A percentile compares a stretch with the other conserved stretches of the same genome.
Evolutionary conservation across 2,797 vertebrate genomes (phyloP).

Genomic region (Anas georgica): DNA sequence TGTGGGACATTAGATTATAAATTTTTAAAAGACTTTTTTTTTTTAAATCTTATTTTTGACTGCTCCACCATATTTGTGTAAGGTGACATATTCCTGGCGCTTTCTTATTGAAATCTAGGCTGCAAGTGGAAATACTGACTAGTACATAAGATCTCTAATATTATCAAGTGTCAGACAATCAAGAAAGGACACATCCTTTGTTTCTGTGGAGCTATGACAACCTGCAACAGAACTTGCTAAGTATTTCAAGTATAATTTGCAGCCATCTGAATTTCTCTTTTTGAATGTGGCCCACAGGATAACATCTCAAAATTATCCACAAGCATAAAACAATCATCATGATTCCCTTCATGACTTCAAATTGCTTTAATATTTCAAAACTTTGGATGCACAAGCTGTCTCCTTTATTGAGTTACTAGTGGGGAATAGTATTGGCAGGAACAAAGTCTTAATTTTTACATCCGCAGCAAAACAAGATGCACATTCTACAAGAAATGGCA

Average conservation of each 20-base stretch:
- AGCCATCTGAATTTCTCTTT: not conserved
- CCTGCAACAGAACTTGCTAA: not conserved
- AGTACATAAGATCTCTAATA: not conserved
- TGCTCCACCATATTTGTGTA: not conserved
- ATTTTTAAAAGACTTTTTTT: not conserved
- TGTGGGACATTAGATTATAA: not conserved
- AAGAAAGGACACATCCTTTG: not conserved
- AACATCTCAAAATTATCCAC: not conserved
- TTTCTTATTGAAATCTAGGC: not conserved
- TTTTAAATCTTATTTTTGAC: not conserved
- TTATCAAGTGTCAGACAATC: not conserved
- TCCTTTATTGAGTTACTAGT: not conserved
- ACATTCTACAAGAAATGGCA: constrained; percentile 20
- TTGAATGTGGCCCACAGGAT: not conserved
- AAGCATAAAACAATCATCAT: not conserved
- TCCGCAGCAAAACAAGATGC: constrained; percentile 32
- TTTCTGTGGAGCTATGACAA: not conserved
- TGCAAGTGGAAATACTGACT: not conserved
- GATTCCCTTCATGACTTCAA: not conserved
- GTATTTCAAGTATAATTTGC: not conserved
- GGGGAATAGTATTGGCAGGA: not conserved
- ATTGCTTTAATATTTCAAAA: constrained; percentile 10
- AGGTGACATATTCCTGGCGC: not conserved
- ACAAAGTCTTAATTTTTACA: constrained; percentile 51
- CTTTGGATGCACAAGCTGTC: not conserved